A percentile compares a stretch with the other conserved stretches of the same genome.
Conservation (phyloP, 1,140 invertebrate genomes). For the Aphidius ervi region DNA sequence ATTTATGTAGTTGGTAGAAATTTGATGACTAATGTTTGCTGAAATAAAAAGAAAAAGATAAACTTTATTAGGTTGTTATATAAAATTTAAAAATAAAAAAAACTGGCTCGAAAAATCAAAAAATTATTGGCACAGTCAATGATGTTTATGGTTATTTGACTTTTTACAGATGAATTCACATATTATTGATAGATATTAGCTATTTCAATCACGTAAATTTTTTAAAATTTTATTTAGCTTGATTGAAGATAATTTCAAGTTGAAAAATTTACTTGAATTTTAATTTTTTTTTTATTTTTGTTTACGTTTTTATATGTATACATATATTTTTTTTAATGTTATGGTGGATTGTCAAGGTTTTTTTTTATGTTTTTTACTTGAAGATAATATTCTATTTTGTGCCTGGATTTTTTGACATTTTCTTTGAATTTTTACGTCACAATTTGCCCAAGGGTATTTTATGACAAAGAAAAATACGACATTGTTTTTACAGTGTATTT, state of each 20-base stretch:
- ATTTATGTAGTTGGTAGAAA: too few relatives aligned
- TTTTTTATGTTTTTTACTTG: too few relatives aligned
- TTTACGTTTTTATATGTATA: too few relatives aligned
- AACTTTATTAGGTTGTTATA: too few relatives aligned
- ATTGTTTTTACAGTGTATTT: not conserved
- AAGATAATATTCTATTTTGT: too few relatives aligned
- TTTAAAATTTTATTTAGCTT: not conserved
- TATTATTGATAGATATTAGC: constrained; percentile 5
- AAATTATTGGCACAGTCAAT: not conserved
- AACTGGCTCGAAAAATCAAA: not conserved
- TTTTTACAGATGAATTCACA: not conserved
- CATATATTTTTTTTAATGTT: too few relatives aligned
- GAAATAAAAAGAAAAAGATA: too few relatives aligned
- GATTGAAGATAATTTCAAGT: not conserved
- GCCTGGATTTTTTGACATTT: not conserved
- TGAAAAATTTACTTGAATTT: not conserved
- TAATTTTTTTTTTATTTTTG: too few relatives aligned
- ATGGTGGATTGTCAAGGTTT: too few relatives aligned
- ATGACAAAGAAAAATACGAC: not conserved
- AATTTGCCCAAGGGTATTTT: not conserved
- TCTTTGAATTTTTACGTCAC: not conserved
- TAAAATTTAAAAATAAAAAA: too few relatives aligned
- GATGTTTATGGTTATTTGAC: constrained; percentile 4
- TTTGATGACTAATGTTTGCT: too few relatives aligned
- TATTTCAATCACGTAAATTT: not conserved